Conservation (phyloP, 1,140 invertebrate species). For the Calosoma granatense region DNA sequence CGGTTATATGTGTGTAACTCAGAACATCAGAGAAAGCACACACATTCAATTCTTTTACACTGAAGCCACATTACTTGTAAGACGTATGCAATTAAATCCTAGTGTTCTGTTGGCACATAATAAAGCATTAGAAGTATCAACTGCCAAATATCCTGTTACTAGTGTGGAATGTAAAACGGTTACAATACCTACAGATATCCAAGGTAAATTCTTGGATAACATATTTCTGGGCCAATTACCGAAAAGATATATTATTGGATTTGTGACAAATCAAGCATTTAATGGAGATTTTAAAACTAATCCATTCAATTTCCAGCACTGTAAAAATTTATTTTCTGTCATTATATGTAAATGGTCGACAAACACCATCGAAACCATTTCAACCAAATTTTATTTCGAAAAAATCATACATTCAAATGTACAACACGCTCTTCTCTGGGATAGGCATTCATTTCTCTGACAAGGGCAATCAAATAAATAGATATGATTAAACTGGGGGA, state of each 20-base stretch:
- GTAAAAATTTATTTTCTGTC: constrained; percentile 27
- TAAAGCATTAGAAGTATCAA: constrained; percentile 29
- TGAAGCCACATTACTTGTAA: constrained; percentile 28
- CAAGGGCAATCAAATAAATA: constrained; percentile 16
- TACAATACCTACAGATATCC: not conserved
- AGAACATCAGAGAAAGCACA: too few species aligned
- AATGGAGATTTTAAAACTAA: constrained; percentile 30
- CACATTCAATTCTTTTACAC: constrained; percentile 19
- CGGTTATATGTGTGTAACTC: too few species aligned
- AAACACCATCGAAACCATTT: constrained; percentile 21
- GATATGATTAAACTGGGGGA: constrained; percentile 18
- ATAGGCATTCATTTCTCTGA: not conserved
- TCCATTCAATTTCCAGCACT: constrained; percentile 33
- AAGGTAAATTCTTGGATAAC: constrained; percentile 25
- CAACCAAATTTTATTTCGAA: constrained; percentile 18
- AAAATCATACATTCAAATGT: constrained; percentile 21
- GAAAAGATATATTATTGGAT: constrained; percentile 31
- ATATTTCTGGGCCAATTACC: too few species aligned
- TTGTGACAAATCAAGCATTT: constrained; percentile 33
- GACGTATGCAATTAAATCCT: constrained; percentile 29
- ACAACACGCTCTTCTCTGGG: not conserved
- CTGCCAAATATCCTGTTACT: constrained; percentile 34
- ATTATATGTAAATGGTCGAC: constrained; percentile 29
- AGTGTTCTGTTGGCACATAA: too few species aligned
- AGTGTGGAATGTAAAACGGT: constrained; percentile 12